Evolutionary conservation across 2,888 invertebrate genomes (phyloP), one percentile per base, ranked within the genome.

Genomic region (Heliconius sara): DNA sequence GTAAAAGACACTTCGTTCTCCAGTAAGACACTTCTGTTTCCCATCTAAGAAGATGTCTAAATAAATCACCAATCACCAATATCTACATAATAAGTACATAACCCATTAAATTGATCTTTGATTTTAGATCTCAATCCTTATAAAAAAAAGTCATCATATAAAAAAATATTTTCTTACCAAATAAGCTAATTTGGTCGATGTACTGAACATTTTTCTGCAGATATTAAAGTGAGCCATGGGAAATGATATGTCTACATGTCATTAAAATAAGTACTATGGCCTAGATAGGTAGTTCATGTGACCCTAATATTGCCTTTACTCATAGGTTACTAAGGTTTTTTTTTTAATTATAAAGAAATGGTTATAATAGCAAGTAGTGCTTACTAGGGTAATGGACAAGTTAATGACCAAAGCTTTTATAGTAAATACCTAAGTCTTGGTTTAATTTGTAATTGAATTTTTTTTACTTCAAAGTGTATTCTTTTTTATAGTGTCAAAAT

Each of bases 191-290:
- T 73, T 7, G 2, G 30, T 57, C 13, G 25, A 16, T 34, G 19
- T 39, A 13, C 25, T 60, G 25, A 22, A 34, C 60, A 73, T 25
- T 9, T 57, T 34, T 73, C 34, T 73, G 39, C 57, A 73, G 13
- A 34, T n/a, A 73, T 60, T 73, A 39, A 73, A 73, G 73, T 60
- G 34, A 60, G 57, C 73, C 39, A 60, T 73, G 39, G 34, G 39
- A 73, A 73, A 73, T 60, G 60, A 73, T 52, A 22, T 60, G 34
- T 13, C 34, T 73, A 60, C 60, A 73, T 60, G 60, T 73, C 60
- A 73, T 73, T 73, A 60, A 57, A 73, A 39, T 57, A 73, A 60
- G 73, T 73, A 57, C 39, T 73, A 60, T 60, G 73, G 60, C 60
- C 73, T 73, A 60, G 60, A 73, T 73, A 39, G 73, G 60, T 73